Conservation (phyloP, 2,888 invertebrate genomes). For the Drosophila kambysellisi region DNA sequence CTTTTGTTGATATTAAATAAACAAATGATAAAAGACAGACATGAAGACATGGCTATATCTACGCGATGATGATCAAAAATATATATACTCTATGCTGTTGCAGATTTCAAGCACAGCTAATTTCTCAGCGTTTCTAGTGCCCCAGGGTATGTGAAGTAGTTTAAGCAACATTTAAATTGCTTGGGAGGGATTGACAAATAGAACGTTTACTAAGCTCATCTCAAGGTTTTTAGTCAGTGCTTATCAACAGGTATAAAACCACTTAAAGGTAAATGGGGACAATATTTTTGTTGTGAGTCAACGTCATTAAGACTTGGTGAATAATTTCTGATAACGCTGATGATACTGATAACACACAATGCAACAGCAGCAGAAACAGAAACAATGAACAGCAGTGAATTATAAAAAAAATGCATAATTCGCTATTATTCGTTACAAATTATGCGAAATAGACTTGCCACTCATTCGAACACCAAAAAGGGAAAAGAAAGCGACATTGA, state of each 20-base stretch:
- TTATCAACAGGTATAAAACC: constrained; percentile 25
- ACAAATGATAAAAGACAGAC: background rate
- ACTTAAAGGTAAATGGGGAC: background rate
- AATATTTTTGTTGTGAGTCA: constrained; percentile 37
- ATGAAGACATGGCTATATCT: background rate
- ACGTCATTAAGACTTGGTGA: constrained; percentile 56
- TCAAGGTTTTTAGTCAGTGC: constrained; percentile 1
- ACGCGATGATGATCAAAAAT: too few species aligned
- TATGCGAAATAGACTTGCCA: constrained; percentile 36
- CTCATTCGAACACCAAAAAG: background rate
- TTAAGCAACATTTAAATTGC: constrained; percentile 21
- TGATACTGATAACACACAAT: constrained; percentile 60
- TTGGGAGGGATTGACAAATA: background rate
- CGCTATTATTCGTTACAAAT: constrained; percentile 32
- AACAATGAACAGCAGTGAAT: constrained; percentile 47
- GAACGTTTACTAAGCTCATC: constrained; percentile 16
- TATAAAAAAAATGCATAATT: constrained; percentile 71
- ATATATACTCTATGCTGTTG: background rate
- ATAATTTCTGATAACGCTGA: constrained; percentile 46
- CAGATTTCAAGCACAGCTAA: background rate
- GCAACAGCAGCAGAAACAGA: constrained; percentile 11
- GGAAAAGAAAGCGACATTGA: constrained; percentile 68
- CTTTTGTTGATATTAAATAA: background rate
- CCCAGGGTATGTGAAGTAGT: background rate
- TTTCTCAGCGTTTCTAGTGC: background rate